Conservation (phyloP, 2,113 vertebrate genomes). For the Syngnathus floridae region DNA sequence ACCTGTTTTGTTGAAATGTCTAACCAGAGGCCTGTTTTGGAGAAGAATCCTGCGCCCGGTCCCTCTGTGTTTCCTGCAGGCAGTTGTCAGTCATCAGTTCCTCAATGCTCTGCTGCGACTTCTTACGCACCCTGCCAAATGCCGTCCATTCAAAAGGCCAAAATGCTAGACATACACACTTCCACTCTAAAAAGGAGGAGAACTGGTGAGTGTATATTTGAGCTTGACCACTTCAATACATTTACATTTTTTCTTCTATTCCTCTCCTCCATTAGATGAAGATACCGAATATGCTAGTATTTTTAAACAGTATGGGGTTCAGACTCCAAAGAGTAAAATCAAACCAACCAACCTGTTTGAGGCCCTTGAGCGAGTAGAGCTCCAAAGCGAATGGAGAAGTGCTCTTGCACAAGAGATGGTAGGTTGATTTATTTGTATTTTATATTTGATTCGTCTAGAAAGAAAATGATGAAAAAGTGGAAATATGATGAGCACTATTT, state of each 20-base stretch:
- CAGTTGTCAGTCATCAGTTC: background rate
- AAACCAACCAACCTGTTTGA: conserved; percentile 76
- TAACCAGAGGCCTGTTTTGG: conserved; percentile 60
- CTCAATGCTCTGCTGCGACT: conserved; percentile 12
- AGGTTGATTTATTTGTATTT: background rate
- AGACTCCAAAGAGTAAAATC: conserved; percentile 35
- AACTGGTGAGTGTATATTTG: conserved; percentile 58
- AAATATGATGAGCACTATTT: background rate
- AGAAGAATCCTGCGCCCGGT: conserved; percentile 34
- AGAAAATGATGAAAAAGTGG: background rate
- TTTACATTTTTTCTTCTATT: background rate
- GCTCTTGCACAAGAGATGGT: conserved; percentile 70
- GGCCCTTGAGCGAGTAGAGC: conserved; percentile 78
- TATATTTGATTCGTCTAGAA: background rate
- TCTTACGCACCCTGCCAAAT: conserved; percentile 20
- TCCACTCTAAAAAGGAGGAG: conserved; percentile 81
- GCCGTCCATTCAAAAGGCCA: conserved; percentile 72
- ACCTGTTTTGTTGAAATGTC: conserved; percentile 5
- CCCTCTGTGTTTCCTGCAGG: background rate
- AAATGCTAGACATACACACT: conserved; percentile 78
- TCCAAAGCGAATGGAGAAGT: conserved; percentile 2
- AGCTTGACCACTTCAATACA: background rate
- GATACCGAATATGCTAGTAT: conserved; percentile 61
- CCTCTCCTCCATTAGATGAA: background rate
- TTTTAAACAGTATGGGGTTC: conserved; percentile 75